Evolutionary conservation across 2,888 invertebrate genomes (phyloP), one percentile per base, ranked within the genome.

Genomic region (Drosophila pegasa): DNA sequence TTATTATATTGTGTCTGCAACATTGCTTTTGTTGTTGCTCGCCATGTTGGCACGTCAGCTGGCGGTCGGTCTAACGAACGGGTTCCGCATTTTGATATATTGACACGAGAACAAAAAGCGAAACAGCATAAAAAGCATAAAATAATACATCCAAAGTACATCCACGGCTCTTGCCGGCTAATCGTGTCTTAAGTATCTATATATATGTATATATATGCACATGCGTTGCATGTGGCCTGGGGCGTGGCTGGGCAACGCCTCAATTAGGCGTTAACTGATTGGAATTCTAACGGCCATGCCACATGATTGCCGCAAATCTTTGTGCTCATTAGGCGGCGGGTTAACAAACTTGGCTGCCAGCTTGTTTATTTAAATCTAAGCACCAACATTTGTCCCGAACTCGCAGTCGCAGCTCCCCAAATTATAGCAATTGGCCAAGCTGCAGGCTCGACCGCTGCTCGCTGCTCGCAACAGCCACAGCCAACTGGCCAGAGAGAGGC

Each of bases 221-320:
- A 29, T 38, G 57, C 68, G 56, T 72, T 75, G 77, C 76, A 64
- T 76, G 75, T 48, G 20, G 69, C 33, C 16, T 10, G 48, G 52
- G 76, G 77, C 77, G 73, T 58, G 73, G 59, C 50, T 16, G 43
- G 59, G 51, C 54, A 58, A 61, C 64, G 83, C 70, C 80, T 80
- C 80, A 85, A 81, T 81, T 81, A 86, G 71, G 86, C 86, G 78
- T 78, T 82, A 86, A 82, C 82, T 84, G 80, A 80, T 84, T 76
- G 81, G 63, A 81, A 81, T 80, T 80, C 84, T 73, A 80, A 68
- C 78, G 78, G 80, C 50, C 76, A 58, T 50, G 61, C 75, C 60
- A 58, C 80, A 66, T 78, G 80, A 84, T 78, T 68, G 86, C 75
- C 43, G 58, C 66, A 72, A 78, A 72, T 72, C 73, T 72, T 65